Conservation (phyloP, 2,797 vertebrate species). For the Myotis pilosus region DNA sequence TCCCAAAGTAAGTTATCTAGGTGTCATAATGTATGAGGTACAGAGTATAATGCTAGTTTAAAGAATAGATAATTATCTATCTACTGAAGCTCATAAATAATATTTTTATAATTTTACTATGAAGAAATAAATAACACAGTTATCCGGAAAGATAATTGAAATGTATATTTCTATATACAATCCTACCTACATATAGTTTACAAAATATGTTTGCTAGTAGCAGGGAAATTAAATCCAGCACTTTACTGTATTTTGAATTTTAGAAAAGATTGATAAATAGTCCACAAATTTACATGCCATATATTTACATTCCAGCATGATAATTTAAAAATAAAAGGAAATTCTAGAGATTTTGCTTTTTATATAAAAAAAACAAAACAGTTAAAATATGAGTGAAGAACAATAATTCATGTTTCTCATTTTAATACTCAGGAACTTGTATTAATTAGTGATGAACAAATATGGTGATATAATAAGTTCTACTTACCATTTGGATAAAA, state of each 20-base stretch:
- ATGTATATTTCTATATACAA: background rate
- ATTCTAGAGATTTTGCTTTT: background rate
- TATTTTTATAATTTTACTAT: background rate
- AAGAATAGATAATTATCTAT: background rate
- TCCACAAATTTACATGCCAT: background rate
- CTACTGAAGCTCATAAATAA: background rate
- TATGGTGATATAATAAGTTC: background rate
- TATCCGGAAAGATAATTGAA: background rate
- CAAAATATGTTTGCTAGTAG: background rate
- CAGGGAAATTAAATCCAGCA: background rate
- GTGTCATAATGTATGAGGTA: background rate
- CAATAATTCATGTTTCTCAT: background rate
- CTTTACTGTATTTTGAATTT: background rate
- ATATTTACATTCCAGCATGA: background rate
- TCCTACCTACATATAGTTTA: background rate
- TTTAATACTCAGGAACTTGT: background rate
- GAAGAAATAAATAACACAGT: background rate
- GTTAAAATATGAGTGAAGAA: background rate
- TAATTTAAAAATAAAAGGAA: slow-evolving; percentile 4
- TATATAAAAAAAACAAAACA: background rate
- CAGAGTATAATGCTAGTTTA: background rate
- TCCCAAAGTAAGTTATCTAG: background rate
- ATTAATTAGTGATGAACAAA: background rate
- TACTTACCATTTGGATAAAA: slow-evolving; percentile 52
- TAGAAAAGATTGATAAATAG: background rate